A percentile compares a stretch with the other conserved stretches of the same genome.
Conservation (phyloP, 2,888 invertebrate genomes). For the Drosophila robusta region DNA sequence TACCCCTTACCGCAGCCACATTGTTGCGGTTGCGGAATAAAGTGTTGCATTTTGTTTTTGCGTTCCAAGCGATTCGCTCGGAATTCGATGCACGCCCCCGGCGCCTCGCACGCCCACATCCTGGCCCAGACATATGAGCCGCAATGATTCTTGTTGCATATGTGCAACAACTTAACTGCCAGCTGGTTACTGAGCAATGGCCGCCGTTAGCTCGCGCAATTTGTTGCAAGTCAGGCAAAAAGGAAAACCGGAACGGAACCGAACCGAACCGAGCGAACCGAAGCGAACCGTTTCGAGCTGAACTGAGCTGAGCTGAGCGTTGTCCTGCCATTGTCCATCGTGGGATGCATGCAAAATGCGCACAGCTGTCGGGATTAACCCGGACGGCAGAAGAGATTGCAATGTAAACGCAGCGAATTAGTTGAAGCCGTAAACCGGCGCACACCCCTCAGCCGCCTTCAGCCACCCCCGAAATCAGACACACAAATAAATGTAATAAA, state of each 20-base stretch:
- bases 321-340: slow-evolving; percentile 15
- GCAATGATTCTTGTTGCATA: slow-evolving; percentile 62
- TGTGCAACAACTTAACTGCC: slow-evolving; percentile 69
- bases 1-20: slow-evolving; percentile 28
- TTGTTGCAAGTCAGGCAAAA: slow-evolving; percentile 56
- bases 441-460: slow-evolving; percentile 30
- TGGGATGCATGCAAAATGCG: slow-evolving; percentile 58
- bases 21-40: slow-evolving; percentile 67
- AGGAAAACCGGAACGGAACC: background rate
- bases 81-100: slow-evolving; percentile 15
- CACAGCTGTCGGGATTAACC: slow-evolving; percentile 73
- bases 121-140: slow-evolving; percentile 45
- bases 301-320: background rate
- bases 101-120: background rate
- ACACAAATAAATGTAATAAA: slow-evolving; percentile 75
- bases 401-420: slow-evolving; percentile 69
- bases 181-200: slow-evolving; percentile 40
- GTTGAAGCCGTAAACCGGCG: slow-evolving; percentile 23
- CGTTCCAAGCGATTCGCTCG: slow-evolving; percentile 40
- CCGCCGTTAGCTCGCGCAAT: slow-evolving; percentile 54
- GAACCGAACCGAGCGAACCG: background rate
- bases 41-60: slow-evolving; percentile 65
- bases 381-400: slow-evolving; percentile 45
- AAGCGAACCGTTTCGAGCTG: background rate
- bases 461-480: slow-evolving; percentile 48